Evolutionary conservation across 2,888 invertebrate species (phyloP), one percentile per base, ranked within the genome.

Genomic region (Agriopis aurantiaria): DNA sequence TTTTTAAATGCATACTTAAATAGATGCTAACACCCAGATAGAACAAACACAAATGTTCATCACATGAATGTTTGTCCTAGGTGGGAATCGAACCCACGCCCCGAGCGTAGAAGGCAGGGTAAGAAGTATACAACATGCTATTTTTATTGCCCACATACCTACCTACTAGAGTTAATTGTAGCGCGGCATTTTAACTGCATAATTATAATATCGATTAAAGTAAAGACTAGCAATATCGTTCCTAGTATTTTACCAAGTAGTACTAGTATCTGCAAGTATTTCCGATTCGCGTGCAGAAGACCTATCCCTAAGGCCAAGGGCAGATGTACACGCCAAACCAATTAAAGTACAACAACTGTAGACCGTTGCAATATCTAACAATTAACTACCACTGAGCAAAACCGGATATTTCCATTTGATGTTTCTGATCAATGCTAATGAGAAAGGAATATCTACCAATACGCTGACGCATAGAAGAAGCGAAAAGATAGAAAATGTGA

Each of bases 281-380:
- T 73, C 67, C 69, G 74, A 68, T 10, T 75, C 68, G 77, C 77
- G 72, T 75, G 75, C 61, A 56, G 65, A 59, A 75, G 61, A 69
- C 65, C 63, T 69, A 84, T 82, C 79, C 77, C 78, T 83, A 87
- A 88, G 88, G 85, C 85, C 88, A 90, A 89, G 90, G 90, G 81
- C 86, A 79, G 73, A 81, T 78, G 76, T 78, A 81, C 88, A 89
- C 84, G 86, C 87, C 81, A 87, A 85, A 78, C 82, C 80, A 84
- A 88, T 87, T 87, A 87, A 79, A 80, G 72, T 53, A 45, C 68
- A 69, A 71, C 69, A 69, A 71, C 52, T 71, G 72, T 74, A 71
- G 51, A 72, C 76, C 76, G 79, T 74, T 78, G 75, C 81, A 74
- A 80, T 76, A 80, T 79, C 82, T 82, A 77, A 77, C 80, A 82